These are phyloP conservation scores for Trachelus troglodyta DNA, from an alignment of 2,888 invertebrate genomes.

Conservation along the genomic window DNA sequence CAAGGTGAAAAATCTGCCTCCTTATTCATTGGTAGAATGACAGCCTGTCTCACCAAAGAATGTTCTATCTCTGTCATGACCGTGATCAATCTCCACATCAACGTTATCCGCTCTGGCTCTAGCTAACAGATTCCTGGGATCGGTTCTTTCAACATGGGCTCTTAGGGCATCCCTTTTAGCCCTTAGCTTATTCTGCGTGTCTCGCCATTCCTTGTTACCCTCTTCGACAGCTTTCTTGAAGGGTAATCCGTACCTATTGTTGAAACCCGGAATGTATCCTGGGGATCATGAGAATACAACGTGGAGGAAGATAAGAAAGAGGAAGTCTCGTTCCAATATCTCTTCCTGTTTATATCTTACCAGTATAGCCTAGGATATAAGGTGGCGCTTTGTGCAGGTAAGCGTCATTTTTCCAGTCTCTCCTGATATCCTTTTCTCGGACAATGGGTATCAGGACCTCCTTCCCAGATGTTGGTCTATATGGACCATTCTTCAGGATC, in stretches of 20 bases:
- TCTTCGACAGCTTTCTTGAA: constrained; percentile 67
- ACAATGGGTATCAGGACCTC: constrained; percentile 51
- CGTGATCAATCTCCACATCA: constrained; percentile 51
- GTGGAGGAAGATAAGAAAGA: background rate
- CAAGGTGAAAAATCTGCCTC: background rate
- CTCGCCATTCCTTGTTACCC: constrained; percentile 71
- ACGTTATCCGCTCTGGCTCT: constrained; percentile 51
- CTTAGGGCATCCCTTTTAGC: constrained; percentile 50
- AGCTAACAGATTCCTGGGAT: constrained; percentile 52
- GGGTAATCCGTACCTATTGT: constrained; percentile 71
- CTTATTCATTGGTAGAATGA: background rate
- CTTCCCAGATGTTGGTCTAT: constrained; percentile 69
- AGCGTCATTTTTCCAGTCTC: constrained; percentile 54
- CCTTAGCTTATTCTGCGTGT: constrained; percentile 60
- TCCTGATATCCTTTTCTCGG: constrained; percentile 53
- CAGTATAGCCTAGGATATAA: constrained; percentile 79
- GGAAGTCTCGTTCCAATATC: background rate
- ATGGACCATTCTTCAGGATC: constrained; percentile 69
- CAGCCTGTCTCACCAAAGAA: constrained; percentile 43
- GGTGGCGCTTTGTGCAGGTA: constrained; percentile 53
- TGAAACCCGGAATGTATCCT: constrained; percentile 77
- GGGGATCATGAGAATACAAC: constrained; percentile 11
- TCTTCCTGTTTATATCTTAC: constrained; percentile 49
- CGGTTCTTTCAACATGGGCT: constrained; percentile 47
- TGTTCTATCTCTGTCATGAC: constrained; percentile 38